Conservation (phyloP, 2,797 vertebrate species). For the Nyctalus aviator region DNA sequence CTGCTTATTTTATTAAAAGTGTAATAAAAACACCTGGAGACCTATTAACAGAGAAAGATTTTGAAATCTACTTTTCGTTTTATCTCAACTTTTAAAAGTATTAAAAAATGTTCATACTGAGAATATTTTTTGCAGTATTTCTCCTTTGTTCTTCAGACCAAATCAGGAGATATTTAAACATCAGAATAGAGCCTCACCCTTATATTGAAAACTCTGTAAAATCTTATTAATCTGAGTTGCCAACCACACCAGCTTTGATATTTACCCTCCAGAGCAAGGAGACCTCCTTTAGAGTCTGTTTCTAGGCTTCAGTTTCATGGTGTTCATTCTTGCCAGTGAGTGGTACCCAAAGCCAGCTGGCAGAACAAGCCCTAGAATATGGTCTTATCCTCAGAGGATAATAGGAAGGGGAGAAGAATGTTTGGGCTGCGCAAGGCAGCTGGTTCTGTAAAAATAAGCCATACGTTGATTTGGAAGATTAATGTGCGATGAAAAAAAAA, state of each 20-base stretch:
- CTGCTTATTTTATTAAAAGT: not conserved
- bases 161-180: not conserved
- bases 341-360: conserved; percentile 63
- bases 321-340: conserved; percentile 66
- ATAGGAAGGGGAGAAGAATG: not conserved
- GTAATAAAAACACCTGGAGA: not conserved
- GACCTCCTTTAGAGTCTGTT: conserved; percentile 63
- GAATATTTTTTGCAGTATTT: not conserved
- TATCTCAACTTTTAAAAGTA: not conserved
- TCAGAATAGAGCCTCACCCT: not conserved
- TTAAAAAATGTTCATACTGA: not conserved
- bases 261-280: conserved; percentile 56
- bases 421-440: not conserved
- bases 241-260: conserved; percentile 73
- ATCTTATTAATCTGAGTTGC: conserved; percentile 52
- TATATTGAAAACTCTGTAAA: not conserved
- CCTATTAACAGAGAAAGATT: not conserved
- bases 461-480: conserved; percentile 32
- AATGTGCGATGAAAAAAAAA: conserved; percentile 11
- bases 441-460: conserved; percentile 21
- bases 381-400: conserved; percentile 60
- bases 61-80: not conserved
- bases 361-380: conserved; percentile 43
- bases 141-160: not conserved
- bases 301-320: conserved; percentile 49